Base-by-base conservation (phyloP, 2,888 invertebrate species). In the Iphiclides podalirius region DNA sequence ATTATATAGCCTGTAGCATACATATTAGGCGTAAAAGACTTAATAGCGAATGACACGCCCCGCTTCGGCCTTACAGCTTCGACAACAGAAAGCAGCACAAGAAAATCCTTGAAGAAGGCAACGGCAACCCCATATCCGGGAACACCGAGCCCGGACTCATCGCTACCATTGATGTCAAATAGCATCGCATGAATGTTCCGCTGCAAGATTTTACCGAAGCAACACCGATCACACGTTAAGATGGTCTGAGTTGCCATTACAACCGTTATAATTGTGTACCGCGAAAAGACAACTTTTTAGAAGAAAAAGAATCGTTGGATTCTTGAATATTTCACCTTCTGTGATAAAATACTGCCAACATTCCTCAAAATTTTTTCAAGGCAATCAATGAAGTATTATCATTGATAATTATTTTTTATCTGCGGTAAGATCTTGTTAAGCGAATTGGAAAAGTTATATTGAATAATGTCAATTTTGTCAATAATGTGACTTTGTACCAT, bases 151-250 rank as follows among this genome's bases (percentile, higher is more conserved):
- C 75, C 56, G 52, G 64, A 72, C 59, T 73, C 75, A 35, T 82
- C 78, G 55, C 84, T 73, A 70, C 85, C 83, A 59, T 72, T 83
- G 76, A 83, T 84, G 77, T 64, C 60, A 69, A 70, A 57, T 61
- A 61, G 39, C 46, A 52, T 57, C 46, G 63, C 52, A 7, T 52
- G 51, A 49, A 33, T 38, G 1, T 38, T 31, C 17, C 49, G 49
- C 38, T 13, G 34, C 49, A 44, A 44, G 35, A 20, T 50, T 33
- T 40, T 44, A 44, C 44, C 41, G 7, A 14, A 12, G 6, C 15
- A 4, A n/a, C 11, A 13, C 6, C 38, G 16, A n/a, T 28, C 20
- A 34, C 44, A 45, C 14, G 11, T 50, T 20, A 50, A 50, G 39
- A 39, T 13, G 17, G 44, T 44, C 12, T 50, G 35, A 50, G 11